Evolutionary conservation across 2,888 invertebrate genomes (phyloP), one percentile per base, ranked within the genome.

Genomic region (Mesodorylaimus sp.): DNA sequence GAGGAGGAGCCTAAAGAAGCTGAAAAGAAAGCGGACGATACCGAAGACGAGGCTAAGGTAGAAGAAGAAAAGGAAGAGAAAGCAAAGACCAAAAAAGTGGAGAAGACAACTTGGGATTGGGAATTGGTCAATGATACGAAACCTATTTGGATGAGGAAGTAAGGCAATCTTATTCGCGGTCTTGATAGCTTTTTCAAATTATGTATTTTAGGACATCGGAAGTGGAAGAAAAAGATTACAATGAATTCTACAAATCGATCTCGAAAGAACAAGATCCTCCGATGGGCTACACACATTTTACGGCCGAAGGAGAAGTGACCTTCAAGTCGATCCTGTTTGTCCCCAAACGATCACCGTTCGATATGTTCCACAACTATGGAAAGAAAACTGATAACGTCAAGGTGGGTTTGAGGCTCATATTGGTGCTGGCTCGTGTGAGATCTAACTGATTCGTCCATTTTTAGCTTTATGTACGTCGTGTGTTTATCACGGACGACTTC

Each of bases 401-500:
- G 70, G 73, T 73, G 56, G 52, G 56, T 52, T 37, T 13, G 7
- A 13, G 10, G 10, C 24, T 24, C n/a, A 10, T 42, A 19, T 13
- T 13, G 7, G 10, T 32, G 28, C 13, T 32, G 7, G 13, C 13
- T 13, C 13, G 13, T 32, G 32, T 16, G 10, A 13, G 32, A 32
- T 32, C 16, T 32, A 32, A 32, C 16, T 19, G 38, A 36, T 43
- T 37, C 41, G 16, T 45, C 50, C 28, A 49, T 52, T 61, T 61
- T 38, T 62, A 75, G 75, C 75, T 97, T 54, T 99, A 87, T 70
- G 97, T 99, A 50, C 78, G 95, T 53, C 77, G 97, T 54, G 97
- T 99, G 19, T 99, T 97, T 74, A 99, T 97, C 71, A 95, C 95
- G 7, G 95, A 97, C 69, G 89, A 97, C 73, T 95, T 97, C 75